Conservation (phyloP, 2,888 invertebrate species). For the Carcina quercana region DNA sequence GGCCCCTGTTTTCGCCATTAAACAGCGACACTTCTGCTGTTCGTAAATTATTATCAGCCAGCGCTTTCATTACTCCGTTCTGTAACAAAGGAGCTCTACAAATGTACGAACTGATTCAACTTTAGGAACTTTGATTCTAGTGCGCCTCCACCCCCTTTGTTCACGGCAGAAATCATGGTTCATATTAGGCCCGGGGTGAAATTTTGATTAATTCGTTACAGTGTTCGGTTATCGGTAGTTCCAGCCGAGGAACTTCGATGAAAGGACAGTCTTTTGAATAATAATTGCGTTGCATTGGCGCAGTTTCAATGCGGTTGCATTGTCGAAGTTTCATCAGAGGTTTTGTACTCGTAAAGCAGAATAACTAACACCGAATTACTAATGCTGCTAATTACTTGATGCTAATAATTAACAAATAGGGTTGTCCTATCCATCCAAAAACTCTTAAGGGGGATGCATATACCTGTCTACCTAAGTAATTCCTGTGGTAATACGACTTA, state of each 20-base stretch:
- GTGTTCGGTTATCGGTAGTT: constrained; percentile 49
- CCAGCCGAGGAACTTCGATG: constrained; percentile 43
- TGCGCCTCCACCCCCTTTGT: constrained; percentile 58
- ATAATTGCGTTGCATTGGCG: constrained; percentile 47
- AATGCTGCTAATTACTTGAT: no score
- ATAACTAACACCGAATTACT: no score
- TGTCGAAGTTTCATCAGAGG: no score
- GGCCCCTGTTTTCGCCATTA: constrained; percentile 62
- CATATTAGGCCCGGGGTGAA: constrained; percentile 68
- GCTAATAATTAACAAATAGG: no score
- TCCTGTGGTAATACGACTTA: no score
- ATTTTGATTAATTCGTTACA: constrained; percentile 71
- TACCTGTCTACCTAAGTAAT: no score
- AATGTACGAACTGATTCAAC: constrained; percentile 67
- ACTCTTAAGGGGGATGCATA: no score
- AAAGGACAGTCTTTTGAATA: constrained; percentile 37
- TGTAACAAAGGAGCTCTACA: constrained; percentile 66
- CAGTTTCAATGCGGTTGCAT: constrained; percentile 22
- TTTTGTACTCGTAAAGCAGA: no score
- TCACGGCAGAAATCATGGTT: constrained; percentile 57
- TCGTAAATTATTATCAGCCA: constrained; percentile 72
- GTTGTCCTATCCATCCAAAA: no score
- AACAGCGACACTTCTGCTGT: constrained; percentile 72
- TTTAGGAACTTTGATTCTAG: constrained; percentile 53
- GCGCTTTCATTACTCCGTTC: constrained; percentile 68